These are phyloP conservation scores for Megaleporinus macrocephalus DNA, from an alignment of 2,113 vertebrate species.

Conservation along the genomic window DNA sequence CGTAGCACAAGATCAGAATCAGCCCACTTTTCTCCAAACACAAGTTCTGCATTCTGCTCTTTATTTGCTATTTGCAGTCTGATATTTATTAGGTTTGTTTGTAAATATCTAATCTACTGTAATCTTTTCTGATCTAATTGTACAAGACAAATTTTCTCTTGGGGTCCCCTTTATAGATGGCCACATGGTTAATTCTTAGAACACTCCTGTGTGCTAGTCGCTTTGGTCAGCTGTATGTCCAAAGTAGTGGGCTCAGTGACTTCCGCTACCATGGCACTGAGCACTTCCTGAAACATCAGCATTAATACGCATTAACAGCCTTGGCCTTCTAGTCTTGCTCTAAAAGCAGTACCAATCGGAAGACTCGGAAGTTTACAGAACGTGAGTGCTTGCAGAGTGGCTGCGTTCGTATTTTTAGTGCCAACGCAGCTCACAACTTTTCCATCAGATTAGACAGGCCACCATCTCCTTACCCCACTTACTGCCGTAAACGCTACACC, in stretches of 20 bases:
- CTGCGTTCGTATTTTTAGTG: neutral
- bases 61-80: too few relatives aligned
- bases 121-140: too few relatives aligned
- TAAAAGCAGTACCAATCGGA: neutral
- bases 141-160: too few relatives aligned
- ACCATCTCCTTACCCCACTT: neutral
- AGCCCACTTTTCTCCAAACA: too few relatives aligned
- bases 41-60: too few relatives aligned
- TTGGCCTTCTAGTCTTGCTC: neutral
- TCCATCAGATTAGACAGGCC: slow-evolving; percentile 11
- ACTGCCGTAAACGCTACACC: neutral
- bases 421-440: neutral
- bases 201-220: too few relatives aligned
- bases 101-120: too few relatives aligned
- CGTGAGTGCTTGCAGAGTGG: neutral
- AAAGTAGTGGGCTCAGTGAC: neutral
- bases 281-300: slow-evolving; percentile 1
- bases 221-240: neutral
- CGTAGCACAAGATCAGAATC: too few relatives aligned
- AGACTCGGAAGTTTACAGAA: neutral
- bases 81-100: too few relatives aligned
- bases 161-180: neutral
- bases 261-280: neutral
- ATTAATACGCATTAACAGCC: neutral
- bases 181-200: too few relatives aligned